phyloP scores from a whole-genome alignment of 2,797 vertebrate species.

The Cyclopterus lumpus region DNA sequence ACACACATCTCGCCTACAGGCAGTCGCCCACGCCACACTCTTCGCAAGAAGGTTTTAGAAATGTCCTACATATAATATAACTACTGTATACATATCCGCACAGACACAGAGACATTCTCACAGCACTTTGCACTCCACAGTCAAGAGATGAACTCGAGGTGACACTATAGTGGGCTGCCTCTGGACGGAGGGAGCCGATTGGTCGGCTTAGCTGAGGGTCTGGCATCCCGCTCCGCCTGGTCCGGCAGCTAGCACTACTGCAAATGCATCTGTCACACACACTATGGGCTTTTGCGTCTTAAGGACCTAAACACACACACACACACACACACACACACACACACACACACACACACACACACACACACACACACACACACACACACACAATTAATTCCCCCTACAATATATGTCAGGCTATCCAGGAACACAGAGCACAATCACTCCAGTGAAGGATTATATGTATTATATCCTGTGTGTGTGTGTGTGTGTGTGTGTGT shows the following conservation, averaged over 20 bases:
- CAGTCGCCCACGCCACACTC: slow-evolving; percentile 59
- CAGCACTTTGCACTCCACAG: slow-evolving; percentile 17
- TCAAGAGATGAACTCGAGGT: slow-evolving; percentile 56
- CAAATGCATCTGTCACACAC: slow-evolving; percentile 39
- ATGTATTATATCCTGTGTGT: slow-evolving; percentile 34
- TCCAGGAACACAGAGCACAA: slow-evolving; percentile 53
- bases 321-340: slow-evolving; percentile 30
- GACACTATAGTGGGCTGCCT: slow-evolving; percentile 52
- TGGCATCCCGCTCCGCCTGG: slow-evolving; percentile 28
- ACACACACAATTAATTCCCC: slow-evolving; percentile 46
- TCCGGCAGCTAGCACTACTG: slow-evolving; percentile 1
- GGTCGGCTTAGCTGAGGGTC: slow-evolving; percentile 24
- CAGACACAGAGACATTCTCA: slow-evolving; percentile 21
- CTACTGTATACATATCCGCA: slow-evolving; percentile 14
- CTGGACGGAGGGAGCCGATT: slow-evolving; percentile 50
- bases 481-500: slow-evolving; percentile 2
- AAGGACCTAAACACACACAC: slow-evolving; percentile 5
- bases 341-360: slow-evolving; percentile 20
- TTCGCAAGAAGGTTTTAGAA: slow-evolving; percentile 59
- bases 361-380: slow-evolving; percentile 14
- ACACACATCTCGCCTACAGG: slow-evolving; percentile 57
- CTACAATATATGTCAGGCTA: slow-evolving; percentile 33
- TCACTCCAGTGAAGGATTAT: slow-evolving; percentile 53
- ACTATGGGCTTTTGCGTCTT: slow-evolving; percentile 21
- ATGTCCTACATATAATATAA: slow-evolving; percentile 47